phyloP scores from a whole-genome alignment of 2,113 vertebrate genomes.

The Callipepla californica region DNA sequence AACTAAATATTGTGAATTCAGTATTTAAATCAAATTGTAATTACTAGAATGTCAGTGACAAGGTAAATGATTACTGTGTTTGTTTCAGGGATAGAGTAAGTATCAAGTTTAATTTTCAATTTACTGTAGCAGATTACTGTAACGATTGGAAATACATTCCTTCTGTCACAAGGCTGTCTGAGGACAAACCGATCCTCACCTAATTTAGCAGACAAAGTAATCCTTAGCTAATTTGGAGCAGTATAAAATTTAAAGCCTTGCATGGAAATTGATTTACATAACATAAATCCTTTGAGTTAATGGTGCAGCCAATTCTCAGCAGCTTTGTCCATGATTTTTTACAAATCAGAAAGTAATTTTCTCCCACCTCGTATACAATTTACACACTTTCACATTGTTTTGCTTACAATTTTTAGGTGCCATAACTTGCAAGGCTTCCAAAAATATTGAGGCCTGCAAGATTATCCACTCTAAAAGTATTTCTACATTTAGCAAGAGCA shows the following conservation, averaged over 20 bases:
- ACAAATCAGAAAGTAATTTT: neutral
- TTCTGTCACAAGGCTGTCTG: neutral
- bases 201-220: neutral
- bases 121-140: neutral
- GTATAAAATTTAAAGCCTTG: neutral
- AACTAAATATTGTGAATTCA: neutral
- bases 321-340: accelerated
- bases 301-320: neutral
- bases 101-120: neutral
- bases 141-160: neutral
- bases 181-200: slow-evolving; percentile 16
- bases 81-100: neutral
- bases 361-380: neutral
- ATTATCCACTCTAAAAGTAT: neutral
- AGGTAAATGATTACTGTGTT: neutral
- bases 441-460: neutral
- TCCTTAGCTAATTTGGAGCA: slow-evolving; percentile 3
- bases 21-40: neutral
- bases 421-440: neutral
- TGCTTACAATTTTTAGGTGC: neutral
- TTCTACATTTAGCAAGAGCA: neutral
- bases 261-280: neutral
- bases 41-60: neutral
- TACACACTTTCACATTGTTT: neutral
- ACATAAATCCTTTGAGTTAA: neutral